Conservation (phyloP, 2,888 invertebrate genomes). For the Sisyra terminalis region DNA sequence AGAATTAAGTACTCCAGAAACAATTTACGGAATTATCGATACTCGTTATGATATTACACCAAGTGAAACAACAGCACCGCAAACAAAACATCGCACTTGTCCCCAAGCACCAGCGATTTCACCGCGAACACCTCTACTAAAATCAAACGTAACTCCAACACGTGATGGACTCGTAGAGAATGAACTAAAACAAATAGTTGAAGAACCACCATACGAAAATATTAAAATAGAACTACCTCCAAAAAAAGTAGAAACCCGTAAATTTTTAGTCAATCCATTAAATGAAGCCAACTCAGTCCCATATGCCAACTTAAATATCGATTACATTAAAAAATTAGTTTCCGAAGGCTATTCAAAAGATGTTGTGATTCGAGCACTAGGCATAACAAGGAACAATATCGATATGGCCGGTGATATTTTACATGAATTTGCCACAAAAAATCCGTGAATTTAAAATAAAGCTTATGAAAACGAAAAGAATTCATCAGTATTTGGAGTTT, state of each 20-base stretch:
- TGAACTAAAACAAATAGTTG: constrained; percentile 12
- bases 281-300: constrained; percentile 28
- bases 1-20: constrained; percentile 49
- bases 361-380: constrained; percentile 78
- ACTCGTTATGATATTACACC: constrained; percentile 35
- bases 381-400: constrained; percentile 83
- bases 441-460: constrained; percentile 14
- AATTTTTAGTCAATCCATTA: constrained; percentile 19
- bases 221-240: constrained; percentile 20
- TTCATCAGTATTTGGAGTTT: neutral
- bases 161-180: constrained; percentile 17
- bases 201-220: constrained; percentile 18
- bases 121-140: constrained; percentile 26
- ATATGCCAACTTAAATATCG: constrained; percentile 82
- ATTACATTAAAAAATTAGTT: constrained; percentile 76
- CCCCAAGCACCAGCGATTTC: constrained; percentile 2
- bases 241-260: constrained; percentile 13
- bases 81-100: constrained; percentile 6
- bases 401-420: constrained; percentile 93
- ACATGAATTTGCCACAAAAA: constrained; percentile 69
- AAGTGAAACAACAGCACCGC: constrained; percentile 17
- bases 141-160: constrained; percentile 40
- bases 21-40: constrained; percentile 53
- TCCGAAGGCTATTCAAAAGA: constrained; percentile 83
- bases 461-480: neutral